Evolutionary conservation across 2,113 vertebrate genomes (phyloP).

Genomic region (Vombatus ursinus): DNA sequence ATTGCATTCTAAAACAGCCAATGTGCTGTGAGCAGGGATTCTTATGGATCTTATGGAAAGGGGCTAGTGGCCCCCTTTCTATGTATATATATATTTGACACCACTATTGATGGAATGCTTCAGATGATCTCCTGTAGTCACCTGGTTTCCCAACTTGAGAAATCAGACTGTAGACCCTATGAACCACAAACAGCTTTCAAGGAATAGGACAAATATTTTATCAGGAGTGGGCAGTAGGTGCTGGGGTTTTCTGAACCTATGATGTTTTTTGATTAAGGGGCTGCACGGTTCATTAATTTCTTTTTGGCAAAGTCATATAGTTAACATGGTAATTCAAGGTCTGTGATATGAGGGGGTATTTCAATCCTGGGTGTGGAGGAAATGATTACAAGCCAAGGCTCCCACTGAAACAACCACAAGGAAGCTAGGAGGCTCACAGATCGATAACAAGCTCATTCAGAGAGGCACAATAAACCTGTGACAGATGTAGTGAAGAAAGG

Average conservation of each 20-base stretch:
- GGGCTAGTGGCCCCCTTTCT: not conserved
- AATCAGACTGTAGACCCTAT: not conserved
- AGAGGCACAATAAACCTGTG: conserved; percentile 55
- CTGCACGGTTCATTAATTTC: too few species aligned
- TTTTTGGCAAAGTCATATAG: not conserved
- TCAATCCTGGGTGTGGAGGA: conserved; percentile 54
- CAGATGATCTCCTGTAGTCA: not conserved
- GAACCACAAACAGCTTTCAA: not conserved
- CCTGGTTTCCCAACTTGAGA: not conserved
- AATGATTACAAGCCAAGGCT: conserved; percentile 38
- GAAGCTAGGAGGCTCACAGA: not conserved
- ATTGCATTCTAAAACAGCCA: not conserved
- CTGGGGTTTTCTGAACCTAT: not conserved
- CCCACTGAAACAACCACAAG: conserved; percentile 50
- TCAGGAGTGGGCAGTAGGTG: not conserved
- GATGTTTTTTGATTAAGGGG: not conserved
- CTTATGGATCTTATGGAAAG: too few species aligned
- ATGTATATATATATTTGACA: not conserved
- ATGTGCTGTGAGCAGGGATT: not conserved
- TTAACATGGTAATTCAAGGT: too few species aligned
- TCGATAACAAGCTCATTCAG: conserved; percentile 31
- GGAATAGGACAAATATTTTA: not conserved
- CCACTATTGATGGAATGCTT: not conserved
- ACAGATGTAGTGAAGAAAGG: conserved; percentile 54
- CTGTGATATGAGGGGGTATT: not conserved